Conservation (phyloP, 2,113 vertebrate genomes). For the Agelaius phoeniceus region DNA sequence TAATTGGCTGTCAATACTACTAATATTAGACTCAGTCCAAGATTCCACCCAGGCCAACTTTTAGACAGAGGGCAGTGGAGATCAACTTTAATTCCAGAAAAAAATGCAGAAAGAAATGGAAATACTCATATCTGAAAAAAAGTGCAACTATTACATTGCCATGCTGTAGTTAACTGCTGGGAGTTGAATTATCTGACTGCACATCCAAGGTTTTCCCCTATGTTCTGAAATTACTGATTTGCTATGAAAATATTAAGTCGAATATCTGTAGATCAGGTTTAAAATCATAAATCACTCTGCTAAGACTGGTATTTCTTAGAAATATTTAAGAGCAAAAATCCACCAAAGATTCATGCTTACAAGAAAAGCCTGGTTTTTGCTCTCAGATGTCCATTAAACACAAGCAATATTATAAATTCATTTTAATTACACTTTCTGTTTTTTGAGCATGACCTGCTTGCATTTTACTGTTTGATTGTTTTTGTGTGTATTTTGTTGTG, state of each 20-base stretch:
- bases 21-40: background rate
- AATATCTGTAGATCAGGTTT: background rate
- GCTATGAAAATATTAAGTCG: background rate
- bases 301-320: background rate
- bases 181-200: background rate
- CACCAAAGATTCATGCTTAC: background rate
- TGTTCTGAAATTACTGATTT: background rate
- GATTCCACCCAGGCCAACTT: background rate
- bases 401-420: background rate
- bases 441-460: background rate
- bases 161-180: background rate
- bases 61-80: background rate
- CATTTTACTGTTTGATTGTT: background rate
- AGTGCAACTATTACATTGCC: background rate
- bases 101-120: background rate
- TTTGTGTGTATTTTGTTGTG: background rate
- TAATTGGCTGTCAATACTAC: background rate
- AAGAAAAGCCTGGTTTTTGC: background rate
- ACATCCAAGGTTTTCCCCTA: background rate
- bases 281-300: background rate
- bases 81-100: background rate
- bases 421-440: background rate
- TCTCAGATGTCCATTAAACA: background rate
- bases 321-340: background rate
- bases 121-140: background rate